These are phyloP conservation scores for Apotomis capreana DNA, from an alignment of 2,888 invertebrate species.

Conservation along the genomic window DNA sequence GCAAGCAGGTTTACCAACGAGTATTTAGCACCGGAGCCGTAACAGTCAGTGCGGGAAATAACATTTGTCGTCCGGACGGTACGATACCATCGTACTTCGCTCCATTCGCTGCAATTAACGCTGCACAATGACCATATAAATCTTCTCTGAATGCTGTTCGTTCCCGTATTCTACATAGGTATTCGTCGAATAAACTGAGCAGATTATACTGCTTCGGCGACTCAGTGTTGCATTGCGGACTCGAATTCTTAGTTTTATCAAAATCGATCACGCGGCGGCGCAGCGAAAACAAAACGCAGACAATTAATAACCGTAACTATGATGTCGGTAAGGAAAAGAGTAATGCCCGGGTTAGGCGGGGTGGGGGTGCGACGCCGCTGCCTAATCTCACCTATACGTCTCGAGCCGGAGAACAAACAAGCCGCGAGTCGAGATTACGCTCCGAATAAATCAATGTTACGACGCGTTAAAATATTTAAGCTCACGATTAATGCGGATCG, in stretches of 20 bases:
- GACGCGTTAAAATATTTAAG: constrained; percentile 83
- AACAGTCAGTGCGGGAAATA: constrained; percentile 58
- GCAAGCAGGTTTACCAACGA: constrained; percentile 32
- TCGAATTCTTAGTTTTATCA: constrained; percentile 2
- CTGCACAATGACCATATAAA: constrained; percentile 80
- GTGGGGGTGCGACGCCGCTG: constrained; percentile 64
- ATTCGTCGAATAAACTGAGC: constrained; percentile 56
- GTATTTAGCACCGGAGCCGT: constrained; percentile 53
- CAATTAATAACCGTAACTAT: constrained; percentile 62
- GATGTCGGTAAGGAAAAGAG: constrained; percentile 59
- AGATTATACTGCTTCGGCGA: constrained; percentile 48
- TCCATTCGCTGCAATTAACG: constrained; percentile 80
- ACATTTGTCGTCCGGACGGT: constrained; percentile 72
- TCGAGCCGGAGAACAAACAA: constrained; percentile 81
- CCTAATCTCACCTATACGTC: constrained; percentile 80
- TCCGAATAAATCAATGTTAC: constrained; percentile 82
- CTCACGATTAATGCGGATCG: constrained; percentile 79
- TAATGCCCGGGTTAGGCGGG: constrained; percentile 55
- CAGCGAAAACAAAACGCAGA: constrained; percentile 52
- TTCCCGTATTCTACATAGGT: constrained; percentile 63
- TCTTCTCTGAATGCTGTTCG: constrained; percentile 73
- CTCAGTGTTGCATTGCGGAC: constrained; percentile 17
- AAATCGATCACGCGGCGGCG: constrained; percentile 30
- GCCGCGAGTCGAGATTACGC: constrained; percentile 79
- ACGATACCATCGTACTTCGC: constrained; percentile 76